phyloP scores from a whole-genome alignment of 35 echinoderm and acorn worm genomes.

The Hemicentrotus pulcherrimus region DNA sequence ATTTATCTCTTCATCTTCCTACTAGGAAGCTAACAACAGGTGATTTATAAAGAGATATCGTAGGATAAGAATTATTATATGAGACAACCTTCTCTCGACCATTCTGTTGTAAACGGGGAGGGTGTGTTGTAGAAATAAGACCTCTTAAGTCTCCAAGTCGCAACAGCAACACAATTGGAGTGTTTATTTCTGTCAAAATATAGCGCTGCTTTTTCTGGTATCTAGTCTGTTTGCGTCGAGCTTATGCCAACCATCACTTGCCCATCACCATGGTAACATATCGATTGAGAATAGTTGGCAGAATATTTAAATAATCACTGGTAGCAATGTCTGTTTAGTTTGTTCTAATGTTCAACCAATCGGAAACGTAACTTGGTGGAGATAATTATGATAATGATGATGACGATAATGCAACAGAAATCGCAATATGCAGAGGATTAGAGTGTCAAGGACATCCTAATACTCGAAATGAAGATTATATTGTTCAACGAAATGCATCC shows the following conservation, averaged over 20 bases:
- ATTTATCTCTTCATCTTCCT: no score
- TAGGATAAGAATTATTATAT: no score
- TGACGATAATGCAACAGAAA: not conserved
- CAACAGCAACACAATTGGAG: not conserved
- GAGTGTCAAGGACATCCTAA: not conserved
- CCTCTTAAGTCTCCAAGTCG: not conserved
- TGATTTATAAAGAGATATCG: no score
- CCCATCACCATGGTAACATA: not conserved
- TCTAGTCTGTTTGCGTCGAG: not conserved
- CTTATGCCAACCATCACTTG: not conserved
- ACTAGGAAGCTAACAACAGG: no score
- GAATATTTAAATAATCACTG: not conserved
- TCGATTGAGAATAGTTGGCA: not conserved
- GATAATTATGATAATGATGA: not conserved
- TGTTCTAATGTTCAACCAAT: not conserved
- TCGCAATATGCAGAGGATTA: not conserved
- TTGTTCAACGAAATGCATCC: not conserved
- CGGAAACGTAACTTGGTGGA: not conserved
- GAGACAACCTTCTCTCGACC: not conserved
- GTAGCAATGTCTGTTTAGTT: not conserved
- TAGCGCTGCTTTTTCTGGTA: not conserved
- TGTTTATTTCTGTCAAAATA: not conserved
- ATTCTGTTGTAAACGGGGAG: not conserved
- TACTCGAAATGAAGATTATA: not conserved
- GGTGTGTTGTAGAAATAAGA: no score